phyloP scores from a whole-genome alignment of 2,888 invertebrate genomes.

The Chrysolina haemoptera region DNA sequence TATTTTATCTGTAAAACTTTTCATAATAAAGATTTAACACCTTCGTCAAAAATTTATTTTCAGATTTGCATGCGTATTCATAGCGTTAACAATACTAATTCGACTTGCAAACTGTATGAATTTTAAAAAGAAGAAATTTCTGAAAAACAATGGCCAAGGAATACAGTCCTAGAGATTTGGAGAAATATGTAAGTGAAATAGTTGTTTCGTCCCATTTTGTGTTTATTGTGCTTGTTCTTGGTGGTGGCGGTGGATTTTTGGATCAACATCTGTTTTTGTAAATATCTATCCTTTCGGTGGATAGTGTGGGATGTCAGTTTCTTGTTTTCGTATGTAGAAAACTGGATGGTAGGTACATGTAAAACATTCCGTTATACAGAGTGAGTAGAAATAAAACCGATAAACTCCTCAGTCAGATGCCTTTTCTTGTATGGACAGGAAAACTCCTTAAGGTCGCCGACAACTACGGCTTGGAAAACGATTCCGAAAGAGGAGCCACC shows the following conservation, averaged over 20 bases:
- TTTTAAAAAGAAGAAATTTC: conserved; percentile 46
- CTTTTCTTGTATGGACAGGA: too few relatives aligned
- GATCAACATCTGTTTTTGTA: conserved; percentile 5
- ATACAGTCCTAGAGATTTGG: conserved; percentile 61
- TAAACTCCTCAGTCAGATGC: too few relatives aligned
- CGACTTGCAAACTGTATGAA: conserved; percentile 50
- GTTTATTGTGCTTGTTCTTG: conserved; percentile 34
- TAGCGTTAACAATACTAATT: conserved; percentile 42
- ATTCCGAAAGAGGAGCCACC: too few relatives aligned
- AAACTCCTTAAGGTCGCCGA: too few relatives aligned
- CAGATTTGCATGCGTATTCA: conserved; percentile 65
- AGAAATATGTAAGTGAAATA: conserved; percentile 67
- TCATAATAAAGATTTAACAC: conserved; percentile 37
- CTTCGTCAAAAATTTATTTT: conserved; percentile 56
- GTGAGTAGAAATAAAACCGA: too few relatives aligned
- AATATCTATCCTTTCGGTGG: background rate
- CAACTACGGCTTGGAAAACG: too few relatives aligned
- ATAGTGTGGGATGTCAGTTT: background rate
- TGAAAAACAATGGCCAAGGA: conserved; percentile 57
- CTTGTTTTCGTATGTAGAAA: background rate
- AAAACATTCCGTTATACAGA: too few relatives aligned
- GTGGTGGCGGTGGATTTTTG: conserved; percentile 29
- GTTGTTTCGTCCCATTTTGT: conserved; percentile 27
- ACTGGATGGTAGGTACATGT: too few relatives aligned
- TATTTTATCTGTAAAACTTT: conserved; percentile 31